A percentile compares a stretch with the other conserved stretches of the same genome.
Evolutionary conservation across 1,140 invertebrate species (phyloP).

Genomic region (Globodera ellingtonae): DNA sequence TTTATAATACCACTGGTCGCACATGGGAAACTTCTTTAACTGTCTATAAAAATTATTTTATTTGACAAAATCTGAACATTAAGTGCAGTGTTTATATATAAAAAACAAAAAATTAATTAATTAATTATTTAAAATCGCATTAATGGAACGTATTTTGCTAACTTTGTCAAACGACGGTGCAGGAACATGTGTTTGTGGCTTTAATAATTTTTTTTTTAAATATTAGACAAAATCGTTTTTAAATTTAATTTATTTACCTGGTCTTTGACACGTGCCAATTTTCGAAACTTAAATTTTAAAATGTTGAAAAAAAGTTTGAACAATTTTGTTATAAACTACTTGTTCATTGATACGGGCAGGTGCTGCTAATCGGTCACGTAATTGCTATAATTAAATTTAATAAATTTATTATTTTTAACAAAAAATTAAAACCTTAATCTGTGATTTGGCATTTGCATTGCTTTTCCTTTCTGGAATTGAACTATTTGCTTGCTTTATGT

Average conservation of each 20-base stretch:
- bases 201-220: not conserved
- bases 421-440: not conserved
- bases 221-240: not conserved
- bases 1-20: too few species aligned
- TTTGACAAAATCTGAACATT: too few species aligned
- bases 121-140: too few species aligned
- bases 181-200: not conserved
- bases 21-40: too few species aligned
- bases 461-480: too few species aligned
- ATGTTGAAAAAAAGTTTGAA: not conserved
- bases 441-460: not conserved
- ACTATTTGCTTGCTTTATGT: too few species aligned
- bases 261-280: not conserved
- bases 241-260: not conserved
- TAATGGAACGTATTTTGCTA: too few species aligned
- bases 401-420: too few species aligned
- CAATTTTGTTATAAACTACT: not conserved
- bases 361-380: not conserved
- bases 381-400: not conserved
- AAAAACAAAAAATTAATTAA: too few species aligned
- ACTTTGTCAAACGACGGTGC: not conserved
- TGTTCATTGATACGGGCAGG: not conserved
- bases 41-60: too few species aligned
- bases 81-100: too few species aligned
- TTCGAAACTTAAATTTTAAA: not conserved